A percentile compares a stretch with the other conserved stretches of the same genome.
These are phyloP conservation scores for Sarcophaga bullata DNA, from an alignment of 1,140 invertebrate species.

Conservation along the genomic window DNA sequence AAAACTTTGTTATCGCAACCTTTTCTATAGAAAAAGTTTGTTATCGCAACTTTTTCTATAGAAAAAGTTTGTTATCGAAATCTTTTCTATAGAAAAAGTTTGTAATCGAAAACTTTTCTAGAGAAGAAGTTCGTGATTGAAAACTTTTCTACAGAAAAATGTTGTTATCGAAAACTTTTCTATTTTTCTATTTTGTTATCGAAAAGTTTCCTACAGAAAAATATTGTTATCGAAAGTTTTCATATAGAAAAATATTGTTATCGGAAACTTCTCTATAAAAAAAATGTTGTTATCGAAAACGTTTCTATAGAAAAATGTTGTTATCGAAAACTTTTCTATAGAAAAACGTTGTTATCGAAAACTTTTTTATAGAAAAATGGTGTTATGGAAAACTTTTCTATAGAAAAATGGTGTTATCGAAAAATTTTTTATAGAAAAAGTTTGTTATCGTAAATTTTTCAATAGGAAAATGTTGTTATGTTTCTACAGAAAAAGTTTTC, in stretches of 20 bases:
- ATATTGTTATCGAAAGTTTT: not conserved
- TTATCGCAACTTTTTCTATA: too few species aligned
- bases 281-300: not conserved
- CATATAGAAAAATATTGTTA: not conserved
- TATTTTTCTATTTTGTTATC: slow-evolving; percentile 12
- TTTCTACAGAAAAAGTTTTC: not conserved
- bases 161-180: not conserved
- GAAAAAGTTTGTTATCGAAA: too few species aligned
- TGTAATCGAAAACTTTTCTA: too few species aligned
- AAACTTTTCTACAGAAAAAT: too few species aligned
- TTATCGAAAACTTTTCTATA: not conserved
- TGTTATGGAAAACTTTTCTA: not conserved
- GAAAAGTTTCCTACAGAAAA: not conserved
- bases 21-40: too few species aligned
- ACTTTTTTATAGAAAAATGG: not conserved
- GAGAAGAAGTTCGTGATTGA: too few species aligned
- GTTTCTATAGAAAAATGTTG: not conserved
- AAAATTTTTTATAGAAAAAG: not conserved
- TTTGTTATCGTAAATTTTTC: not conserved
- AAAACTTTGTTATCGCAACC: too few species aligned
- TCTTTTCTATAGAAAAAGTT: too few species aligned
- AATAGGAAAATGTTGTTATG: not conserved
- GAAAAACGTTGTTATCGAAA: not conserved
- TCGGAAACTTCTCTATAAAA: not conserved
- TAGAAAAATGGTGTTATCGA: not conserved